Conservation (phyloP, 2,113 vertebrate genomes). For the Ginglymostoma cirratum region DNA sequence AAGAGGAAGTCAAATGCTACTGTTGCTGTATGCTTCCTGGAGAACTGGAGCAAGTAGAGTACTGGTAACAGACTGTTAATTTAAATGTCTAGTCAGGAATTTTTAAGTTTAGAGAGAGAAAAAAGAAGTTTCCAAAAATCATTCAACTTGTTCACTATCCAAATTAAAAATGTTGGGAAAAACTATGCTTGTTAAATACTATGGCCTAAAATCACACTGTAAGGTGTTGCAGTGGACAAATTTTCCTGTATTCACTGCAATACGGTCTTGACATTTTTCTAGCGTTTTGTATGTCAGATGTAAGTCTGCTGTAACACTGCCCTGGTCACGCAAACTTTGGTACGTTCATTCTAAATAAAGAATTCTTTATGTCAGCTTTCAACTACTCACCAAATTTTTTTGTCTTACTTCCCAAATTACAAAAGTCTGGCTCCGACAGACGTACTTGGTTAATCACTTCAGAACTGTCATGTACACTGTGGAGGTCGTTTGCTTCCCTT, state of each 20-base stretch:
- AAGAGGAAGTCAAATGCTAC: not conserved
- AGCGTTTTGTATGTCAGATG: not conserved
- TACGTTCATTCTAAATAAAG: constrained; percentile 27
- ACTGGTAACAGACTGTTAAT: not conserved
- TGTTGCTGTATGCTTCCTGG: not conserved
- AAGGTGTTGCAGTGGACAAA: not conserved
- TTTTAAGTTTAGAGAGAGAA: not conserved
- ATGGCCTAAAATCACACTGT: not conserved
- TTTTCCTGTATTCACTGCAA: not conserved
- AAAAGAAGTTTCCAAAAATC: not conserved
- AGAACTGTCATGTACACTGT: not conserved
- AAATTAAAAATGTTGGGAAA: not conserved
- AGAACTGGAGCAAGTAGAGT: not conserved
- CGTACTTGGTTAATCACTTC: not conserved
- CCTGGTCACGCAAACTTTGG: constrained; percentile 18
- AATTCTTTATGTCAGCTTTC: constrained; percentile 19
- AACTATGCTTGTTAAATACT: not conserved
- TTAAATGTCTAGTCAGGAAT: not conserved
- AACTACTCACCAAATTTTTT: not conserved
- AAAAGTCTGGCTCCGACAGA: not conserved
- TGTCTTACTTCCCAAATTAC: constrained; percentile 25
- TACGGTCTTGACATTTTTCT: not conserved
- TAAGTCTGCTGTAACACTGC: not conserved
- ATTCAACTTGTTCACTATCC: not conserved
- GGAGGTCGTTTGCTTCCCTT: not conserved